Evolutionary conservation across 1,140 invertebrate genomes (phyloP).

Genomic region (Papilio dardanus): DNA sequence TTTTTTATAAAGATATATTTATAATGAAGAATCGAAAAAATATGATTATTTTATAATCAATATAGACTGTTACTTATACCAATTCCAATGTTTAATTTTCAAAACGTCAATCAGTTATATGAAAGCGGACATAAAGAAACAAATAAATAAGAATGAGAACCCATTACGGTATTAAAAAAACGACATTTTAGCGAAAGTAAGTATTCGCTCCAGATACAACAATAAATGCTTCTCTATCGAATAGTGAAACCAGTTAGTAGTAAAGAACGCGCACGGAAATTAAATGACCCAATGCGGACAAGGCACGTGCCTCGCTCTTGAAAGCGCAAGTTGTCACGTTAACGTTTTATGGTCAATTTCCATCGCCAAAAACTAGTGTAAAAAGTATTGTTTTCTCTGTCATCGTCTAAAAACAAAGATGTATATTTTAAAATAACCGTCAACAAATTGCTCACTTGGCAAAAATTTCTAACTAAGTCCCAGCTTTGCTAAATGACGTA

Average conservation of each 20-base stretch:
- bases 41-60: too few relatives aligned
- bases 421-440: too few relatives aligned
- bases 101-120: background rate
- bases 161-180: slow-evolving; percentile 46
- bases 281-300: slow-evolving; percentile 47
- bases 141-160: slow-evolving; percentile 36
- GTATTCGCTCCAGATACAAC: slow-evolving; percentile 65
- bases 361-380: background rate
- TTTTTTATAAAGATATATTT: too few relatives aligned
- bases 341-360: background rate
- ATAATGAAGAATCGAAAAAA: too few relatives aligned
- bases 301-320: slow-evolving; percentile 53
- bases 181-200: slow-evolving; percentile 62
- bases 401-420: background rate
- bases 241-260: slow-evolving; percentile 65
- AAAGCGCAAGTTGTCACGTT: slow-evolving; percentile 50
- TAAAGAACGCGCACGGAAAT: slow-evolving; percentile 53
- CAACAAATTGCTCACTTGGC: too few relatives aligned
- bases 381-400: background rate
- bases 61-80: background rate
- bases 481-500: background rate
- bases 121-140: slow-evolving; percentile 32
- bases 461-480: background rate
- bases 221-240: slow-evolving; percentile 65
- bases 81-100: background rate